Evolutionary conservation across 2,888 invertebrate species (phyloP), one percentile per base, ranked within the genome.

Genomic region (Aphrophora alni): DNA sequence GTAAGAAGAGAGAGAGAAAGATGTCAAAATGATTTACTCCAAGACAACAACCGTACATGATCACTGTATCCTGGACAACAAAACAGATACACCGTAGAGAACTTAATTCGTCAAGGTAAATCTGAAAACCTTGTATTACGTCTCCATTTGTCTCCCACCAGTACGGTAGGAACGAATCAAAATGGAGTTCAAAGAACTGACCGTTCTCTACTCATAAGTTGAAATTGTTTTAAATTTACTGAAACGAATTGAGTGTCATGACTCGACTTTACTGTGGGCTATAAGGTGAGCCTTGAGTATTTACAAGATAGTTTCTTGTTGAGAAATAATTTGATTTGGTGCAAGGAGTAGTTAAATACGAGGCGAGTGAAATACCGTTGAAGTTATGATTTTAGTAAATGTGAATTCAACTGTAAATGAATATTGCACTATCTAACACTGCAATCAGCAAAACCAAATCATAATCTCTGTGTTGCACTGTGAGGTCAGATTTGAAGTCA

Each of bases 161-260:
- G 21, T 14, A 21, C 59, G 59, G 59, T 59, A 59, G 59, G 21
- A 59, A 59, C 59, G 59, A 59, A 59, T 59, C 59, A 5, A 21
- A 59, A 5, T 59, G 59, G 21, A 14, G 59, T 59, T 59, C 59
- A 59, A 59, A 59, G 59, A 44, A 44, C 44, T 44, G 44, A 17
- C 33, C 12, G 44, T 17, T 14, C 8, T 12, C 14, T 44, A 44
- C 14, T n/a, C 59, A 5, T 59, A 59, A 59, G 4, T 59, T 4
- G 59, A 59, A 59, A 59, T 59, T 59, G 59, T 59, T 59, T 59
- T 59, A 21, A 59, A 59, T 59, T n/a, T 59, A 59, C 59, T 21
- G 59, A n/a, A 21, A 5, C 59, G 59, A 59, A 59, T 59, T 21
- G 59, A 21, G 4, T 5, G 59, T 59, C 59, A 59, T 59, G 59